Evolutionary conservation across 2,113 vertebrate genomes (phyloP), one percentile per base, ranked within the genome.

Genomic region (Nycticryphes semicollaris): DNA sequence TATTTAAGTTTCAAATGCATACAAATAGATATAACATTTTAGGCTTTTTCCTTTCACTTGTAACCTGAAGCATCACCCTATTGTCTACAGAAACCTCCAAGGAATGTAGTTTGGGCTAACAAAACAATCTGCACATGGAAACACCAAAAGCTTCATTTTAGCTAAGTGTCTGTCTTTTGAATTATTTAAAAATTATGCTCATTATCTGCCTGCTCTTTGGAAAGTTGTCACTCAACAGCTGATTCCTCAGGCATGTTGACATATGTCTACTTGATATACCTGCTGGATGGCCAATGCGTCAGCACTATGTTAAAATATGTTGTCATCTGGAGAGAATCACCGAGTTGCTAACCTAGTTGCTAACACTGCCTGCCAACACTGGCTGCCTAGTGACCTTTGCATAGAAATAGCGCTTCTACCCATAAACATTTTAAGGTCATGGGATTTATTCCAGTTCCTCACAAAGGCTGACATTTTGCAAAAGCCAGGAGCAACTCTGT

Each of bases 401-500:
- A 77, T 47, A 87, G 72, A 85, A 94, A 87, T 62, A 79, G 73
- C 90, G 23, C 54, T 87, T 93, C 84, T 88, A 51, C 48, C n/a
- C 78, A 83, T 78, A 92, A 95, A 94, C 50, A 48, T 90, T 95
- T 94, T 96, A 96, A 97, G 62, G 84, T 95, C 84, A 93, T 72
- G 54, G 66, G 82, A 83, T 95, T 89, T 92, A 87, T 96, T 96
- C 63, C 62, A 90, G 57, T 60, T 95, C 47, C n/a, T 91, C 48
- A 79, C 79, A 97, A 90, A 83, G 66, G 62, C 76, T 97, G 96
- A 94, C 95, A 97, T 97, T 97, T 97, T 70, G 45, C 39, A 74
- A 90, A 94, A 97, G 76, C 84, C 91, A 95, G 79, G 51, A 94
- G 68, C 74, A 97, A 89, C 54, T 77, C 66, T 31, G 33, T 43